Evolutionary conservation across 1,140 invertebrate species (phyloP), one percentile per base, ranked within the genome.

Genomic region (Meloidogyne exigua): DNA sequence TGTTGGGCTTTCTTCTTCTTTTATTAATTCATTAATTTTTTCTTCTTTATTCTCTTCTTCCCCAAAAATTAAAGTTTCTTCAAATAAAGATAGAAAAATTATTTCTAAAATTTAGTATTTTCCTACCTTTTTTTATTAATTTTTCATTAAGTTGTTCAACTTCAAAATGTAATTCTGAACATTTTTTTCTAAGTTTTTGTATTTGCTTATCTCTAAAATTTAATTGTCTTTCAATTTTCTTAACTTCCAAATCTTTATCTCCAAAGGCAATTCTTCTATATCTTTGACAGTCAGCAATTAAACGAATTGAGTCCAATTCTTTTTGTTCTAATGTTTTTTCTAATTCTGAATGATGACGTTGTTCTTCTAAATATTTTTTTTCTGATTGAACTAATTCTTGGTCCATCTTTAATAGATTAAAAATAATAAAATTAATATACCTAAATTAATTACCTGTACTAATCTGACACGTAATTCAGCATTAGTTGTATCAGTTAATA

Each of bases 181-280:
- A 87, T 26, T 81, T 79, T 23, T 76, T 68, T 23, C 70, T 84
- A 11, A 85, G 68, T 62, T 87, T 73, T 23, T 74, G 70, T 25
- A 85, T 84, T 44, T 85, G 84, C 23, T 77, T 73, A 71, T 85
- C 83, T 18, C 84, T 73, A 72, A 85, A 87, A 49, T 79, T 68
- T 23, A 85, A 44, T 65, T 85, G 84, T 67, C 79, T 77, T 49
- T 86, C 81, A 39, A 85, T 66, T 18, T 71, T 25, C 13, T 67
- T 44, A 2, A 85, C 75, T 72, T 87, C 78, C 23, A 73, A 77
- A 62, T 76, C 72, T 13, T 79, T 77, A 66, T 79, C 74, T 2
- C 84, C 84, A 67, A 86, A 85, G 13, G 79, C 76, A 28, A 76
- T 69, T 81, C 78, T 75, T 68, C 76, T 49, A 21, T 67, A 76